phyloP scores from a whole-genome alignment of 1,140 invertebrate species.

The Ceratina japonica region DNA sequence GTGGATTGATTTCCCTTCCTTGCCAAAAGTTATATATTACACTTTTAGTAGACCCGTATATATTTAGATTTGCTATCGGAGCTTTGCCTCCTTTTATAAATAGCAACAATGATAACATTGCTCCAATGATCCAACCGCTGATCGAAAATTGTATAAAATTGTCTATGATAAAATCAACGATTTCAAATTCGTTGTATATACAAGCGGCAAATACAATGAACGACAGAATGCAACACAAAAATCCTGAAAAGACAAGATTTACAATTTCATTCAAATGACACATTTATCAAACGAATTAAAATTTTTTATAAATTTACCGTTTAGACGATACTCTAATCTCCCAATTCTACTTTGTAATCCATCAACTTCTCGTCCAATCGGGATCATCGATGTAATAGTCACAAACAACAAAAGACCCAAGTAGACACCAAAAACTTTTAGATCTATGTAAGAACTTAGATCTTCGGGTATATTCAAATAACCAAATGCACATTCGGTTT shows the following conservation, averaged over 20 bases:
- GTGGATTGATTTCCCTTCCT: slow-evolving; percentile 89
- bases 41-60: slow-evolving; percentile 84
- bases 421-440: slow-evolving; percentile 64
- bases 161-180: slow-evolving; percentile 76
- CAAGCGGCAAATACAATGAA: slow-evolving; percentile 66
- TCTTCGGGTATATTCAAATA: slow-evolving; percentile 62
- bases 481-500: slow-evolving; percentile 62
- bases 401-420: slow-evolving; percentile 63
- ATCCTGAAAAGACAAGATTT: slow-evolving; percentile 57
- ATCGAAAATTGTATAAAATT: slow-evolving; percentile 81
- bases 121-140: slow-evolving; percentile 80
- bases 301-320: slow-evolving; percentile 65
- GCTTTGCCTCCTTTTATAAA: slow-evolving; percentile 82
- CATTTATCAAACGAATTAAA: slow-evolving; percentile 15
- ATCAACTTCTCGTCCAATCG: slow-evolving; percentile 70
- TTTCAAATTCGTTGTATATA: slow-evolving; percentile 75
- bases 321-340: slow-evolving; percentile 73
- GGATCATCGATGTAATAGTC: slow-evolving; percentile 65
- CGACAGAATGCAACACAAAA: slow-evolving; percentile 72
- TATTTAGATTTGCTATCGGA: slow-evolving; percentile 82
- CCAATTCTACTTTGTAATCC: slow-evolving; percentile 71
- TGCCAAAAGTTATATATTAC: slow-evolving; percentile 88
- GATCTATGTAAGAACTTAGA: slow-evolving; percentile 66
- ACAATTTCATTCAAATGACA: slow-evolving; percentile 1
- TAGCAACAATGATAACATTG: slow-evolving; percentile 80